A percentile compares a stretch with the other conserved stretches of the same genome.
phyloP scores from a whole-genome alignment of 2,888 invertebrate genomes.

The Troilus luridus region DNA sequence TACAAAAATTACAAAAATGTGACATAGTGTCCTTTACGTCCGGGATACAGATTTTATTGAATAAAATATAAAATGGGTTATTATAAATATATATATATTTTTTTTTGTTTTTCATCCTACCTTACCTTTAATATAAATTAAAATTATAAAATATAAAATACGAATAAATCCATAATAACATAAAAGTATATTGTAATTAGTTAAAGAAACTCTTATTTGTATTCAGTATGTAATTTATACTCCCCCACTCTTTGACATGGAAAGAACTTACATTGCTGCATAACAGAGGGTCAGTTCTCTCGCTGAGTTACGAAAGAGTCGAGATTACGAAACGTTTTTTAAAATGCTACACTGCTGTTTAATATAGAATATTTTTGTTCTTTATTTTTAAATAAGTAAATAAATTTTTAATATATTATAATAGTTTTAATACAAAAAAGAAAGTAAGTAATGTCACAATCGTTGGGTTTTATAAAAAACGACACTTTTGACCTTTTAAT shows the following conservation, averaged over 20 bases:
- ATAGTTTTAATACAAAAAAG: not conserved
- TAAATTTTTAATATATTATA: not conserved
- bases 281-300: not conserved
- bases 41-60: too few relatives aligned
- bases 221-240: not conserved
- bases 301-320: not conserved
- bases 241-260: not conserved
- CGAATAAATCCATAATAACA: not conserved
- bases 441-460: not conserved
- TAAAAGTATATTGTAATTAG: not conserved
- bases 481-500: not conserved
- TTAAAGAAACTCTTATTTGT: not conserved
- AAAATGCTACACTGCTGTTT: not conserved
- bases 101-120: too few relatives aligned
- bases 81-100: too few relatives aligned
- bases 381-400: not conserved
- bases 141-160: not conserved
- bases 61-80: too few relatives aligned
- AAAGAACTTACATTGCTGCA: conserved; percentile 22
- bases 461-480: not conserved
- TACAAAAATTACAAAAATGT: too few relatives aligned
- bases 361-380: not conserved
- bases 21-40: too few relatives aligned
- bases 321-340: not conserved
- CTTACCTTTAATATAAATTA: too few relatives aligned